A percentile compares a stretch with the other conserved stretches of the same genome.
These are phyloP conservation scores for Belgica antarctica DNA, from an alignment of 2,888 invertebrate species.

Conservation along the genomic window DNA sequence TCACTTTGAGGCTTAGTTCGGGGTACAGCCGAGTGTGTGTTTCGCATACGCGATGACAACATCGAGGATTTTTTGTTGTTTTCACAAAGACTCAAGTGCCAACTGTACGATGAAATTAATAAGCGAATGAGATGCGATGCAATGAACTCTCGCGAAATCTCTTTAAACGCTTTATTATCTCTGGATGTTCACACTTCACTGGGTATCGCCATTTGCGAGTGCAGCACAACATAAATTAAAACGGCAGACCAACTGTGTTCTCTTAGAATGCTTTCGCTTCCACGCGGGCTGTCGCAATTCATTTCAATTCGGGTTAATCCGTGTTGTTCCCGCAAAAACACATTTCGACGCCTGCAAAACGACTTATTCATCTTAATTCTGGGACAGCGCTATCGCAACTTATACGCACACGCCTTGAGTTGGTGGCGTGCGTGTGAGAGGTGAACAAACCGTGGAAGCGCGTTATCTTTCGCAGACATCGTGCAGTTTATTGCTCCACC, in stretches of 20 bases:
- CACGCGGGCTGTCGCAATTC: not conserved
- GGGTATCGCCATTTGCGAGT: not conserved
- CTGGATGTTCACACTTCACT: constrained; percentile 28
- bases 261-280: not conserved
- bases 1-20: not conserved
- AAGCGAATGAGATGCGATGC: constrained; percentile 30
- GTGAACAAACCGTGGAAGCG: not conserved
- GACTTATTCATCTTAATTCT: constrained; percentile 15
- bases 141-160: constrained; percentile 38
- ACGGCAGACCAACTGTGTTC: no score
- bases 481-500: not conserved
- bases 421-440: not conserved
- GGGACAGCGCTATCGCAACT: not conserved
- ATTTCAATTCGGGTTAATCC: constrained; percentile 23
- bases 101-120: constrained; percentile 14
- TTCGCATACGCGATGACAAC: not conserved
- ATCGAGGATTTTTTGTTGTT: no score
- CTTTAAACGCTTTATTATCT: not conserved
- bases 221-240: not conserved
- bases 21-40: no score
- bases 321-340: not conserved
- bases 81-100: no score
- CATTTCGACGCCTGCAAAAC: not conserved
- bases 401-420: not conserved
- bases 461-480: constrained; percentile 18